Evolutionary conservation across 2,888 invertebrate genomes (phyloP), one percentile per base, ranked within the genome.

Genomic region (Rotaria magnacalcarata): DNA sequence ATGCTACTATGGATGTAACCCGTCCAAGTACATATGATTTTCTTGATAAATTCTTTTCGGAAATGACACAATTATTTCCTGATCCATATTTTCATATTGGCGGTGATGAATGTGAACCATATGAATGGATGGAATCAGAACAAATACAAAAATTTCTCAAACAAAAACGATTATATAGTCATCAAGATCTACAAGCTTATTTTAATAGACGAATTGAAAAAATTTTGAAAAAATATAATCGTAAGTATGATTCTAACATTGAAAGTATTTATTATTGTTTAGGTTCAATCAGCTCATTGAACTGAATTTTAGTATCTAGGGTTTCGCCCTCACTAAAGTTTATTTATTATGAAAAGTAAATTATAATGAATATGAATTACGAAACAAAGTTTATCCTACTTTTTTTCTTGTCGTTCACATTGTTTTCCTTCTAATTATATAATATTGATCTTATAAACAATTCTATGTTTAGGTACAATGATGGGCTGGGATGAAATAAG

Each of bases 11-110:
- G 47, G 89, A 90, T 87, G 90, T 90, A 6, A 88, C 88, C 16
- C 88, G 87, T 50, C 88, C 89, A 54, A 80, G 85, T 50, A 89
- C 89, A 6, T 90, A 89, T 86, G 58, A 84, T 0, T 90, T 90
- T 87, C 88, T 90, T 56, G 84, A 87, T 14, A 86, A 86, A 47
- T 88, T 90, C 34, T 89, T 90, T 87, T 88, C 85, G 21, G 90
- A 90, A 87, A 87, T 90, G 24, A 88, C 88, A 8, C 11, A 56
- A 34, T 41, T 87, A 56, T 87, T 87, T 85, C 85, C 84, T 7
- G 87, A 87, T 58, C 47, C 84, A 54, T 87, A 85, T 52, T 52
- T 87, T 86, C 87, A 87, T 84, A 56, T 87, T 56, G 87, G 87
- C 47, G 87, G 87, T n/a, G 87, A 87, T 80, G 87, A 87, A 84